Evolutionary conservation across 2,797 vertebrate genomes (phyloP).

Genomic region (Chiroxiphia lanceolata): DNA sequence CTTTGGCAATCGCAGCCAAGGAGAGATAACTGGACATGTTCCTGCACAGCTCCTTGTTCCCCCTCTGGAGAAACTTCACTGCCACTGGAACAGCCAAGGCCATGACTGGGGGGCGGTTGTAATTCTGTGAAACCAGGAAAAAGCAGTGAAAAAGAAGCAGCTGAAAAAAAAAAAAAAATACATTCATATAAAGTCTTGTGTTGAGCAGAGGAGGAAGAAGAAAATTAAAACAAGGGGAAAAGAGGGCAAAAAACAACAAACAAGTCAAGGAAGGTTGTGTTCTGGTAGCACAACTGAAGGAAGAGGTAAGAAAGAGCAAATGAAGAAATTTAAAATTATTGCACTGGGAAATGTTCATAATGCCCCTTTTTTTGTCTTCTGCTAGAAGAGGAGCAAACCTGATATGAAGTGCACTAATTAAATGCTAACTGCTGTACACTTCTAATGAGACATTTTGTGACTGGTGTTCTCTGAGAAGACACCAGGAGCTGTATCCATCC

Average conservation of each 20-base stretch:
- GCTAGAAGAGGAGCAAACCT: neutral
- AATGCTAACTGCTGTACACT: neutral
- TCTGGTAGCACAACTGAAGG: neutral
- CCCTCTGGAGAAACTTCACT: slow-evolving; percentile 89
- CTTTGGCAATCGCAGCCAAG: slow-evolving; percentile 88
- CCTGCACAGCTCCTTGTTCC: slow-evolving; percentile 88
- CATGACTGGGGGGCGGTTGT: slow-evolving; percentile 88
- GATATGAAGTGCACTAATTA: neutral
- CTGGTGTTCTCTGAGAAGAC: neutral
- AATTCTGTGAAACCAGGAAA: slow-evolving; percentile 81
- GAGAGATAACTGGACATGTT: slow-evolving; percentile 97
- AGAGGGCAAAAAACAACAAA: neutral
- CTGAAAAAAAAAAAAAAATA: neutral
- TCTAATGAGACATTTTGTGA: neutral
- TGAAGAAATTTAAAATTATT: neutral
- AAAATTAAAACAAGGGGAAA: neutral
- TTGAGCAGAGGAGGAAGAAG: neutral
- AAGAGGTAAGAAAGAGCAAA: neutral
- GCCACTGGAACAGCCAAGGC: slow-evolving; percentile 91
- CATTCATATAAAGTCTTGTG: neutral
- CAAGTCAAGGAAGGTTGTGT: neutral
- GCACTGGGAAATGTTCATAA: neutral
- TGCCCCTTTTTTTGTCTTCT: neutral
- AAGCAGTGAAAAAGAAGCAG: neutral
- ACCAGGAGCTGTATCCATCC: neutral